Base-by-base conservation (phyloP, 2,797 vertebrate species). In the Clarias pachynema region DNA sequence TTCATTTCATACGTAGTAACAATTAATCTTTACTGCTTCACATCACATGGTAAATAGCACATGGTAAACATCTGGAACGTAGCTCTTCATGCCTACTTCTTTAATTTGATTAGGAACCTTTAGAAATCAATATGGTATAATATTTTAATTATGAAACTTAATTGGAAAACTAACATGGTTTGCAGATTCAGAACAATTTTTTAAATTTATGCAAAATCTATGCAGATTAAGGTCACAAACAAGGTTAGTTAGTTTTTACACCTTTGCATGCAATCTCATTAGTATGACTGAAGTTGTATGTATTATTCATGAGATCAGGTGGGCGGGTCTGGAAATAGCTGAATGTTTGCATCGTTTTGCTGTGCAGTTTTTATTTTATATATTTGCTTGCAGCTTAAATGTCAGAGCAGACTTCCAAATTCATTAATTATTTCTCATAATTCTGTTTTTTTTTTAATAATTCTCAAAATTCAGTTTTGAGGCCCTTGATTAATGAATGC, bases 131-230 rank as follows among this genome's bases (percentile, higher is more conserved):
- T 18, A 63, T 65, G 24, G 14, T 63, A 79, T 79, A 16, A 44
- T 44, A 29, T 44, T 79, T 63, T 49, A 63, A 79, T 79, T 79
- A 26, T 20, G 24, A 65, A 63, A 63, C 22, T 18, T 63, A 79
- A 79, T 79, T 79, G 78, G 34, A 65, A 79, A 79, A 79, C 24
- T 37, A 37, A 78, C 75, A 65, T 79, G 78, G 59, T 44, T 63
- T 79, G 18, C 60, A 65, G 59, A 44, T 44, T 26, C 78, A 65
- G 63, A 79, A 63, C 7, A 26, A 44, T 63, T 79, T n/a, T 20
- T 16, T 18, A 8, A 26, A 79, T 79, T 29, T 65, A 37, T 79
- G 34, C 26, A 62, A 79, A 63, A 62, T 79, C 9, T 63, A 26
- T 79, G 78, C 22, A 79, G 78, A 79, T 65, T 44, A 63, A 65